A percentile compares a stretch with the other conserved stretches of the same genome.
Conservation (phyloP, 2,888 invertebrate species). For the Cerceris ruficornis region DNA sequence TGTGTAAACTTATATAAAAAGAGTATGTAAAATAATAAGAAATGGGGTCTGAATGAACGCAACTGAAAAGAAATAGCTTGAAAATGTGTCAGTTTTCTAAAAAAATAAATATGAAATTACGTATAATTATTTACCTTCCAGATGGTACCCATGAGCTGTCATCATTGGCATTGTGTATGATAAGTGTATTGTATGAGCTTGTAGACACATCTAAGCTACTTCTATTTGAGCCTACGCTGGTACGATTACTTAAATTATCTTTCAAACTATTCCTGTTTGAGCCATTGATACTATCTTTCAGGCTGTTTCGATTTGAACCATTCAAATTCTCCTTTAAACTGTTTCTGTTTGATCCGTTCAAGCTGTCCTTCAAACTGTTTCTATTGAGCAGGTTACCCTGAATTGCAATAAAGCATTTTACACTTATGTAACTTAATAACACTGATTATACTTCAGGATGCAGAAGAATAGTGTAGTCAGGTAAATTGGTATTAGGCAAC, state of each 20-base stretch:
- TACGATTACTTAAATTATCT: slow-evolving; percentile 85
- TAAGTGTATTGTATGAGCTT: slow-evolving; percentile 91
- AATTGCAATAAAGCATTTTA: slow-evolving; percentile 46
- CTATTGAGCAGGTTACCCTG: slow-evolving; percentile 79
- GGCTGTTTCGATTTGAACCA: slow-evolving; percentile 79
- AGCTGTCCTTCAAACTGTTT: slow-evolving; percentile 79
- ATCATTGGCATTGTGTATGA: slow-evolving; percentile 89
- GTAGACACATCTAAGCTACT: slow-evolving; percentile 89
- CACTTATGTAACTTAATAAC: slow-evolving; percentile 30
- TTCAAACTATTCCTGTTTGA: slow-evolving; percentile 83
- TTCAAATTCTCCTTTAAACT: slow-evolving; percentile 79
- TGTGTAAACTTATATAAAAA: no score
- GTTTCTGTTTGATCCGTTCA: slow-evolving; percentile 79
- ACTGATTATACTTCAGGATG: slow-evolving; percentile 20
- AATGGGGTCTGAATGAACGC: no score
- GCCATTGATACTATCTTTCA: slow-evolving; percentile 80
- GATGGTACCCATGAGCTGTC: slow-evolving; percentile 87
- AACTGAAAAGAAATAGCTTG: no score
- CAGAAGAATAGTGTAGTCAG: slow-evolving; percentile 20
- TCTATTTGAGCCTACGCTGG: slow-evolving; percentile 86
- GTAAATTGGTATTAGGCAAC: slow-evolving; percentile 13
- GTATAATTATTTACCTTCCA: slow-evolving; percentile 78
- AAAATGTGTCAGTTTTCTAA: neutral
- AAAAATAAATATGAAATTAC: neutral
- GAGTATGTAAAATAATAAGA: no score